These are phyloP conservation scores for cat (Felis catus) DNA, from an alignment of 2,113 vertebrate species.

Conservation along the genomic window DNA sequence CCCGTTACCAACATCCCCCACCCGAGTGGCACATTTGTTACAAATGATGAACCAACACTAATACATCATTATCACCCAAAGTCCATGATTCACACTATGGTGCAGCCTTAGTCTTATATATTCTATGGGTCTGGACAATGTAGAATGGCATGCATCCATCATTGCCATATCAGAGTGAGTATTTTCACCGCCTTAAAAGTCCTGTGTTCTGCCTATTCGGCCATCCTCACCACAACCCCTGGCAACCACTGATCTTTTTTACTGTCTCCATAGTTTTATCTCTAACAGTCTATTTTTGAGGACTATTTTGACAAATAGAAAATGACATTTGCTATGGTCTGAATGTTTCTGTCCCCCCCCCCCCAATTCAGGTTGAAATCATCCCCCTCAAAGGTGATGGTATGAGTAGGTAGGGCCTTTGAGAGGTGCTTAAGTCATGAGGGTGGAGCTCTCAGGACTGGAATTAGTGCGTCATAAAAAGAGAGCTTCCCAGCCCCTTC, in stretches of 20 bases:
- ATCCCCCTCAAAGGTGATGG: neutral
- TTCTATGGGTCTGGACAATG: neutral
- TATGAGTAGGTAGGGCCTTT: neutral
- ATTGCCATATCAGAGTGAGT: rapidly evolving
- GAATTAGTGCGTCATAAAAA: too few relatives aligned
- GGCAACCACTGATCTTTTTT: too few relatives aligned
- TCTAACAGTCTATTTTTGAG: neutral
- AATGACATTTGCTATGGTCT: neutral
- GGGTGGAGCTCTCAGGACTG: too few relatives aligned
- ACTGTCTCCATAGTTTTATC: neutral
- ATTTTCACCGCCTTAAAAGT: too few relatives aligned
- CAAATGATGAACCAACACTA: too few relatives aligned
- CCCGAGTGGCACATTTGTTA: neutral
- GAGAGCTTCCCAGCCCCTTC: too few relatives aligned
- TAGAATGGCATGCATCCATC: neutral
- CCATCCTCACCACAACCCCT: too few relatives aligned
- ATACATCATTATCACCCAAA: neutral
- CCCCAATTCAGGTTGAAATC: neutral
- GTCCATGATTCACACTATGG: neutral
- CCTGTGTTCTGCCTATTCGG: neutral
- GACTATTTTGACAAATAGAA: neutral
- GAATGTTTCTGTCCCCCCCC: neutral
- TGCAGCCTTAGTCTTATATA: neutral
- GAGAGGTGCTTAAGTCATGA: neutral
- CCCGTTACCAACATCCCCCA: neutral